Percentiles rank a stretch among this genome's conserved stretches.
These are phyloP conservation scores for Drosophila suboccidentalis DNA, from an alignment of 2,888 invertebrate genomes.

Conservation along the genomic window DNA sequence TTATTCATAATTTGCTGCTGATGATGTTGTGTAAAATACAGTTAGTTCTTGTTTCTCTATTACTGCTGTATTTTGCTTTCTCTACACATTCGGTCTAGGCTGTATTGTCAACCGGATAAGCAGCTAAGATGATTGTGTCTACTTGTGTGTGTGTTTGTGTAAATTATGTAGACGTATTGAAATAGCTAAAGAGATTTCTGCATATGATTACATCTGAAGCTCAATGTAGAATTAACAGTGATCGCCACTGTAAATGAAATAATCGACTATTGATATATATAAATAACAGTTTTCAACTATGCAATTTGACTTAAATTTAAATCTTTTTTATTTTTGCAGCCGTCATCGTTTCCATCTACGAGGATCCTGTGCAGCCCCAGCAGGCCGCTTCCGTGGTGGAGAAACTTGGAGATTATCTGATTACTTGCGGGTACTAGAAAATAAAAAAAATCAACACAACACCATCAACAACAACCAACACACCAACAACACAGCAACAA, in stretches of 20 bases:
- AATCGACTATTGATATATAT: neutral
- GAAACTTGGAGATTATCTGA: conserved; percentile 98
- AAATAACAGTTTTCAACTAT: neutral
- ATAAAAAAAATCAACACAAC: conserved; percentile 73
- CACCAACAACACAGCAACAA: conserved; percentile 56
- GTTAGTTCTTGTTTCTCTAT: conserved; percentile 73
- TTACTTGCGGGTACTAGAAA: conserved; percentile 97
- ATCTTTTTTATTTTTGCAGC: conserved; percentile 88
- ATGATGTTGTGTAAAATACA: conserved; percentile 65
- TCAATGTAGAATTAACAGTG: neutral
- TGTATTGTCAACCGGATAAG: conserved; percentile 70
- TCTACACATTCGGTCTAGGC: conserved; percentile 44
- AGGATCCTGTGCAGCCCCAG: conserved; percentile 98
- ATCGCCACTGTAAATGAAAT: neutral
- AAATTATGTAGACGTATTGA: conserved; percentile 28
- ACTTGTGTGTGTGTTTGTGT: conserved; percentile 19
- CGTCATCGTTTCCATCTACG: conserved; percentile 96
- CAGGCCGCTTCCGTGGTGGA: conserved; percentile 98
- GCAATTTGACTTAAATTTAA: conserved; percentile 6
- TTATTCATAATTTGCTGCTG: conserved; percentile 73
- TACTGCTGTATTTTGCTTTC: conserved; percentile 58
- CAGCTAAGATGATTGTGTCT: conserved; percentile 28
- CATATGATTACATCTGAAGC: conserved; percentile 32
- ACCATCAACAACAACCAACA: conserved; percentile 60
- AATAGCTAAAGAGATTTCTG: conserved; percentile 41